These are phyloP conservation scores for Tyto alba DNA, from an alignment of 2,113 vertebrate species.

Conservation along the genomic window DNA sequence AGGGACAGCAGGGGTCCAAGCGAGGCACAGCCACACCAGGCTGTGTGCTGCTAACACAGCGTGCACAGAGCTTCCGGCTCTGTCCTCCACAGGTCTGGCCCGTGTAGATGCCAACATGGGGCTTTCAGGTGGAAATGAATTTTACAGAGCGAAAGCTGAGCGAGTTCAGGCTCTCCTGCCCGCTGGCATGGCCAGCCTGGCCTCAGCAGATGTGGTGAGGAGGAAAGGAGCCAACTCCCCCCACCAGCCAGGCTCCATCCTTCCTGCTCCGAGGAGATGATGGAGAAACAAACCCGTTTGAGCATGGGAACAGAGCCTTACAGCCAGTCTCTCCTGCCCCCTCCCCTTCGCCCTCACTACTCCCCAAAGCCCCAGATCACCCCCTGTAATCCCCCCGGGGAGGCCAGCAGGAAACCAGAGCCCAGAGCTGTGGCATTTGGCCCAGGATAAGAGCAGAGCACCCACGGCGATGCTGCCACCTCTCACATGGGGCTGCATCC, in stretches of 20 bases:
- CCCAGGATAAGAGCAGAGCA: background rate
- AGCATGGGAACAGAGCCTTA: background rate
- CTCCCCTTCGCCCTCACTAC: background rate
- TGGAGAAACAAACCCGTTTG: background rate
- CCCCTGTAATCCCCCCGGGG: background rate
- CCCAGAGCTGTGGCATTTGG: background rate
- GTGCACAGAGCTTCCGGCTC: background rate
- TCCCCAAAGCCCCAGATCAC: background rate
- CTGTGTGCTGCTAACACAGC: background rate
- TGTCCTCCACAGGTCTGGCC: background rate
- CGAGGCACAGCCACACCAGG: rapidly evolving
- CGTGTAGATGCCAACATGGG: rapidly evolving
- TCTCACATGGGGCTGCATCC: background rate
- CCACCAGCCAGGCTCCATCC: background rate
- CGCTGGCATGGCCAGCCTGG: background rate
- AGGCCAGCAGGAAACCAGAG: background rate
- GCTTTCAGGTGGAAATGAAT: background rate
- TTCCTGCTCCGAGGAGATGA: background rate
- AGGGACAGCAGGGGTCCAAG: background rate
- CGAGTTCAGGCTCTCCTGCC: background rate
- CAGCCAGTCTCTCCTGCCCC: background rate
- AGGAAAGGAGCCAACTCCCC: background rate
- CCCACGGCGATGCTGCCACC: background rate
- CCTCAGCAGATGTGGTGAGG: background rate
- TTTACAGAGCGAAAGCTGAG: background rate